Percentiles rank a stretch among this genome's conserved stretches.
Conservation (phyloP, 2,797 vertebrate genomes). For the Glossophaga mutica region DNA sequence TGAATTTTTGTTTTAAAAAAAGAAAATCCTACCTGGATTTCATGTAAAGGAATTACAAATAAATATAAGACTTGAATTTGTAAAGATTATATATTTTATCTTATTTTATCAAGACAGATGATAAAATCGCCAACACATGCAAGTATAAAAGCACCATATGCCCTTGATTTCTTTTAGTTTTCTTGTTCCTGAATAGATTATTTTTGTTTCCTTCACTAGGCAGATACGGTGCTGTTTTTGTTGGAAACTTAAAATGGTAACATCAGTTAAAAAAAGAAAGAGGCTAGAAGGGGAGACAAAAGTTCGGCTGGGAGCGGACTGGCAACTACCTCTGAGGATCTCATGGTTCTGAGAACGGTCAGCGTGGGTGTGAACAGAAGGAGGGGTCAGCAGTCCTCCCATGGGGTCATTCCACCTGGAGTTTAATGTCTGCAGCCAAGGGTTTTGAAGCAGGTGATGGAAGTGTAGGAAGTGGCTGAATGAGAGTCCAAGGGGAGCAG, state of each 20-base stretch:
- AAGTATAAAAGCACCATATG: neutral
- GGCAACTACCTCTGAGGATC: no score
- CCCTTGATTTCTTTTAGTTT: constrained; percentile 5
- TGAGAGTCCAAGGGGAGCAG: no score
- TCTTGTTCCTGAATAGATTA: neutral
- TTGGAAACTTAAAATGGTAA: neutral
- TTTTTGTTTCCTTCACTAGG: constrained; percentile 11
- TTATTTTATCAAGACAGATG: neutral
- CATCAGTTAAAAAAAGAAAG: neutral
- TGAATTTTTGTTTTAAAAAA: constrained; percentile 31
- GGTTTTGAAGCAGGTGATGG: neutral
- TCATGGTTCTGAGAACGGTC: neutral
- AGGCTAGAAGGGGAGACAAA: neutral
- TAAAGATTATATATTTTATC: neutral
- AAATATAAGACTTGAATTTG: neutral
- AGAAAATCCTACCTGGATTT: neutral
- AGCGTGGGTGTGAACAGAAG: neutral
- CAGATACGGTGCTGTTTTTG: neutral
- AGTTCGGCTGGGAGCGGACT: neutral
- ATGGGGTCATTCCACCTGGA: neutral
- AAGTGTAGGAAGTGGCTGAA: neutral
- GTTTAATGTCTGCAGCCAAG: neutral
- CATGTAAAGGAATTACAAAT: constrained; percentile 11
- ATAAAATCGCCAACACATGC: neutral
- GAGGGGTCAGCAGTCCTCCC: no score